phyloP scores from a whole-genome alignment of 2,113 vertebrate species.

The Aphyosemion australe region DNA sequence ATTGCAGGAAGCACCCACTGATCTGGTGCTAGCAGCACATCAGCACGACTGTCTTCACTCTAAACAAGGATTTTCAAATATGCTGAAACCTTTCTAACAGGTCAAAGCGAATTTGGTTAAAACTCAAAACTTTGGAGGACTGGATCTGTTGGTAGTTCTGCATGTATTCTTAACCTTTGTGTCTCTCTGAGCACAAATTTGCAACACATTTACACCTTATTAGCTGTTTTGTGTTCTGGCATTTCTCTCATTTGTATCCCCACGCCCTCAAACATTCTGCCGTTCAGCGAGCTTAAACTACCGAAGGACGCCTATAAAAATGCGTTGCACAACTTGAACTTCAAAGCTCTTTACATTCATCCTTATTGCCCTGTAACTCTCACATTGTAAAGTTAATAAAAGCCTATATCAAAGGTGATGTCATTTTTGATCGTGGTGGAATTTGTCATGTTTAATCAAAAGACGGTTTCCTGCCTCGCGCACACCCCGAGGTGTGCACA shows the following conservation, averaged over 20 bases:
- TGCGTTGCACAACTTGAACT: slow-evolving; percentile 9
- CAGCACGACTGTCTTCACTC: too few species aligned
- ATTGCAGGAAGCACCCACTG: too few species aligned
- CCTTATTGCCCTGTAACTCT: slow-evolving; percentile 21
- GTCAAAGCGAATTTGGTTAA: too few species aligned
- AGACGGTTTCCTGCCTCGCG: slow-evolving; percentile 15
- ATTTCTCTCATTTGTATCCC: not conserved
- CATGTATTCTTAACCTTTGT: not conserved
- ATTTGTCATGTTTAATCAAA: slow-evolving; percentile 54
- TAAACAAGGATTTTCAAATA: too few species aligned
- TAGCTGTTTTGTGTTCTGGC: not conserved
- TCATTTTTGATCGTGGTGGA: slow-evolving; percentile 52
- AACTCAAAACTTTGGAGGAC: too few species aligned
- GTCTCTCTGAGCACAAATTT: not conserved
- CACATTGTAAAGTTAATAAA: slow-evolving; percentile 2
- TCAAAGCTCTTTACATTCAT: slow-evolving; percentile 27
- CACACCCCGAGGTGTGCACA: slow-evolving; percentile 35
- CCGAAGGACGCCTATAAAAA: slow-evolving; percentile 28
- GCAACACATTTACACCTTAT: not conserved
- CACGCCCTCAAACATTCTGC: slow-evolving; percentile 12
- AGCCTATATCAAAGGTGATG: slow-evolving; percentile 29
- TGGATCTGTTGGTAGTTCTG: not conserved
- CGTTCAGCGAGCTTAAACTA: slow-evolving; percentile 18
- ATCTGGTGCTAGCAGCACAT: too few species aligned
- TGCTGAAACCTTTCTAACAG: too few species aligned